A percentile compares a stretch with the other conserved stretches of the same genome.
phyloP scores from a whole-genome alignment of 2,113 vertebrate genomes.

The Cyprinodon variegatus region DNA sequence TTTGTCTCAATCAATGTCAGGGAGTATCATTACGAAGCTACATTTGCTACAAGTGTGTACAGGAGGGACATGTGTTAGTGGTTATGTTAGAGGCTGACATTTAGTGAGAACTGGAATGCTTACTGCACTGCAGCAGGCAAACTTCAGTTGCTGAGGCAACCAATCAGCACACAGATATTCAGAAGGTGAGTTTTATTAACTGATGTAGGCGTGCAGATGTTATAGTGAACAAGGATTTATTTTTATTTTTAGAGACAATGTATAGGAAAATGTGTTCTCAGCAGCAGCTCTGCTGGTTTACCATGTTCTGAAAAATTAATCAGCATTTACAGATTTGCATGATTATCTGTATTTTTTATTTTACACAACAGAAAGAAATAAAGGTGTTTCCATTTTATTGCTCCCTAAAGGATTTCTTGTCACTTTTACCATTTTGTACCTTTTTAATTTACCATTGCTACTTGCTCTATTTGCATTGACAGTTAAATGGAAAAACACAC shows the following conservation, averaged over 20 bases:
- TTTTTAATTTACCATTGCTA: too few species aligned
- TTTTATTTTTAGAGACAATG: neutral
- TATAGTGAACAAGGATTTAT: neutral
- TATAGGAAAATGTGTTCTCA: neutral
- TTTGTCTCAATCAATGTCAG: slow-evolving; percentile 66
- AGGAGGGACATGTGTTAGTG: slow-evolving; percentile 24
- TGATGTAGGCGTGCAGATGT: neutral
- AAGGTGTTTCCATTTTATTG: too few species aligned
- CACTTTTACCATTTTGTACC: too few species aligned
- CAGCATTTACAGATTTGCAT: neutral
- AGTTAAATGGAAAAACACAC: too few species aligned
- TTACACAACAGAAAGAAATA: neutral
- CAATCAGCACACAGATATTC: neutral
- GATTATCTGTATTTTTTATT: neutral
- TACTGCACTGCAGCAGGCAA: slow-evolving; percentile 4
- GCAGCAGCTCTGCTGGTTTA: neutral
- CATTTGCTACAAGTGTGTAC: slow-evolving; percentile 43
- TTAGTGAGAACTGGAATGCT: slow-evolving; percentile 18
- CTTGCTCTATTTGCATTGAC: too few species aligned
- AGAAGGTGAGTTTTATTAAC: neutral
- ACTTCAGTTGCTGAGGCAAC: neutral
- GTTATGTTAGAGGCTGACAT: slow-evolving; percentile 24
- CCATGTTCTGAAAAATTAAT: neutral
- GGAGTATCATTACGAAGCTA: slow-evolving; percentile 33
- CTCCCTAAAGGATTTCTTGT: too few species aligned